Base-by-base conservation (phyloP, 2,888 invertebrate species). In the Drosophila subquinaria region DNA sequence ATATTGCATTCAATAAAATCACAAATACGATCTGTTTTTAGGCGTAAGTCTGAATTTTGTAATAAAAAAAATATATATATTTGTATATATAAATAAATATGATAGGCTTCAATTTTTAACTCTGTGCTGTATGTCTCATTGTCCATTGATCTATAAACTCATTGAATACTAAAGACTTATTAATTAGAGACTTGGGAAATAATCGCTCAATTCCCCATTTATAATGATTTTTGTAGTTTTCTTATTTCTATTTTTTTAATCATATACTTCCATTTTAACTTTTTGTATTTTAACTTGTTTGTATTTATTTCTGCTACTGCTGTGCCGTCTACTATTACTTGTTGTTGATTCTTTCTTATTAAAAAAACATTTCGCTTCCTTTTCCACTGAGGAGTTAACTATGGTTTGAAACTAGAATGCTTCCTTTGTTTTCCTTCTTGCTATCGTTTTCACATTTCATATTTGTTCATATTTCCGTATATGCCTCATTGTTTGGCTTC, bases 401-500 rank as follows among this genome's bases (percentile, higher is more conserved):
- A 76, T 45, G 35, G 17, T 50, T 53, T 60, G 42, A 48, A 82
- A 73, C 82, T 80, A 81, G 76, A 69, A 67, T 74, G 38, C 72
- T 76, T 76, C 62, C 68, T 57, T 63, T 35, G 33, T 53, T 53
- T 63, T 69, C 57, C 48, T 43, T 55, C 59, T 69, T 55, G 59
- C 36, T 62, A 61, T 62, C 53, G 27, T 30, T 63, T n/a, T 36
- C 50, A 38, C 56, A 1, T 56, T 62, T 51, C 53, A 47, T 59
- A 72, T 73, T 80, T 80, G 69, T 77, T 73, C 71, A 81, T 74
- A 76, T 83, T 75, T 77, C 72, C 55, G 20, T 55, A 30, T 68
- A 61, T 73, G 85, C 82, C 82, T 81, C 83, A 78, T 78, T 79
- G 69, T 69, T 78, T 79, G 52, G 71, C 79, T 66, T 69, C 43